Evolutionary conservation across 2,113 vertebrate genomes (phyloP).

Genomic region (Microcebus griseorufus): DNA sequence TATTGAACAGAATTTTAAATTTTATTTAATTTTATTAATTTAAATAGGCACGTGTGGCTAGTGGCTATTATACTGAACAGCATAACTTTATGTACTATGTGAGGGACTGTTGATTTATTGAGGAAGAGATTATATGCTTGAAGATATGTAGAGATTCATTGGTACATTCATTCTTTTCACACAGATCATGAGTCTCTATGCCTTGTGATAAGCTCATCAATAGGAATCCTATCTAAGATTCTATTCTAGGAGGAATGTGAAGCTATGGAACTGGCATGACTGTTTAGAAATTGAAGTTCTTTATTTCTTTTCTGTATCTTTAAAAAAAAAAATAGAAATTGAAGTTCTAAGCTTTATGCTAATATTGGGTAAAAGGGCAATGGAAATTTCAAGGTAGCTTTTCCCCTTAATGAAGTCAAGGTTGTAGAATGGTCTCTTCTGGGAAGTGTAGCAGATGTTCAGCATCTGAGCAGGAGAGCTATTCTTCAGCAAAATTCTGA

Average conservation of each 20-base stretch:
- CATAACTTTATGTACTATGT: constrained; percentile 38
- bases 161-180: background rate
- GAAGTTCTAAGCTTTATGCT: constrained; percentile 23
- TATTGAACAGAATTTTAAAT: constrained; percentile 49
- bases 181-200: background rate
- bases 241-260: background rate
- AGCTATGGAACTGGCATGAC: background rate
- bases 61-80: constrained; percentile 1
- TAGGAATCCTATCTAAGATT: constrained; percentile 22
- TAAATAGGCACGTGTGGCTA: constrained; percentile 27
- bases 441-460: background rate
- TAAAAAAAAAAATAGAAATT: too few relatives aligned
- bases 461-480: background rate
- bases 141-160: constrained; percentile 9
- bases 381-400: constrained; percentile 38
- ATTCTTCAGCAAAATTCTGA: constrained; percentile 35
- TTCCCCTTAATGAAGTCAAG: constrained; percentile 37
- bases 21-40: constrained; percentile 50
- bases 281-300: constrained; percentile 48
- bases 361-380: background rate
- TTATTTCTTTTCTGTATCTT: too few relatives aligned
- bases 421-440: constrained; percentile 21
- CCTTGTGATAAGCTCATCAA: background rate
- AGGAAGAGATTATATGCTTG: constrained; percentile 20
- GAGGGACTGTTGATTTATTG: constrained; percentile 28